phyloP scores from a whole-genome alignment of 2,797 vertebrate genomes.

The Gymnoscopelus microlampas region DNA sequence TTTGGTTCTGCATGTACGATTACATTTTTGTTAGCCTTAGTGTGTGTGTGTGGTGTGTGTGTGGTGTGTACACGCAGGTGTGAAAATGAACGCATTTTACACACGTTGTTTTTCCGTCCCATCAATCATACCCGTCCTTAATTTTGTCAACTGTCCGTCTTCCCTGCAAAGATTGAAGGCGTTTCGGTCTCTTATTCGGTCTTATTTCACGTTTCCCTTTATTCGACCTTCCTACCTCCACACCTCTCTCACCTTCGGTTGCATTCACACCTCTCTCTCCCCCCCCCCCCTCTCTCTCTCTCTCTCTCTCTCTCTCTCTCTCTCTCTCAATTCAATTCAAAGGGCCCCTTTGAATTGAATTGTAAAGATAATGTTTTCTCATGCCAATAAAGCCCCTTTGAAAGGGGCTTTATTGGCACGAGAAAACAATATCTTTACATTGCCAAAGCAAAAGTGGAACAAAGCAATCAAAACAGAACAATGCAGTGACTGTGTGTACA shows the following conservation, averaged over 20 bases:
- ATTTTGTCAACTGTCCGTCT: slow-evolving; percentile 40
- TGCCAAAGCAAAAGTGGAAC: too few species aligned
- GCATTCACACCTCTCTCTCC: not conserved
- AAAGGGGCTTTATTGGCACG: too few species aligned
- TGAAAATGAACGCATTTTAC: slow-evolving; percentile 29
- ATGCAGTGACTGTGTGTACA: too few species aligned
- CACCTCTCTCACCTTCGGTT: slow-evolving; percentile 32
- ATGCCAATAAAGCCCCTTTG: too few species aligned
- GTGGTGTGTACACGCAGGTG: slow-evolving; percentile 9
- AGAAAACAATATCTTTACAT: too few species aligned
- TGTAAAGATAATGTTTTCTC: too few species aligned
- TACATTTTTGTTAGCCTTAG: slow-evolving; percentile 23
- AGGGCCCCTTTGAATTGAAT: too few species aligned
- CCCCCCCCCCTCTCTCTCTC: not conserved
- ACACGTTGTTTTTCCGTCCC: slow-evolving; percentile 16
- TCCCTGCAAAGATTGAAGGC: slow-evolving; percentile 36
- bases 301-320: too few species aligned
- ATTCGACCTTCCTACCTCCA: slow-evolving; percentile 17
- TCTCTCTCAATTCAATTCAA: too few species aligned
- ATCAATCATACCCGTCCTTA: slow-evolving; percentile 35
- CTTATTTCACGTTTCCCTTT: slow-evolving; percentile 25
- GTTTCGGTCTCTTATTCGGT: slow-evolving; percentile 31
- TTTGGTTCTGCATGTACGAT: slow-evolving; percentile 39
- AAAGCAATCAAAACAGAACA: too few species aligned
- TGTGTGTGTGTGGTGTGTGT: not conserved